Evolutionary conservation across 2,113 vertebrate species (phyloP).

Genomic region (Cathartes aura): DNA sequence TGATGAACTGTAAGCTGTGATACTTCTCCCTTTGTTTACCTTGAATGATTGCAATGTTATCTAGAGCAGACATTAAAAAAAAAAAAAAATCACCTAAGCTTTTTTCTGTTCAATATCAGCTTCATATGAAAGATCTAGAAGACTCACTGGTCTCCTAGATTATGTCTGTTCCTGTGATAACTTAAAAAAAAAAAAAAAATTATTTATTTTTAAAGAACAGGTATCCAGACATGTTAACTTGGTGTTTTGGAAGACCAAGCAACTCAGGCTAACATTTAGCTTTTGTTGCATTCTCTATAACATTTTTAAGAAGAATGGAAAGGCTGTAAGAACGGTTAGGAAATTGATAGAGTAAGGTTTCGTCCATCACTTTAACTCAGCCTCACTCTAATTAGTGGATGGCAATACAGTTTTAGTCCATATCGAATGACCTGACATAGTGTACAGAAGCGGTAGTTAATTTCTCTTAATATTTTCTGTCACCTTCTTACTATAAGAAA

Average conservation of each 20-base stretch:
- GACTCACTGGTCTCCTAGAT: background rate
- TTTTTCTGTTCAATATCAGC: background rate
- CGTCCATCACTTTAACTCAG: background rate
- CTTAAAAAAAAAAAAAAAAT: background rate
- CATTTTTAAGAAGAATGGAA: background rate
- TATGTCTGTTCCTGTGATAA: background rate
- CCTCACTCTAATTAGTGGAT: background rate
- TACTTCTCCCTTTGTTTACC: background rate
- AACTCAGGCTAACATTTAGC: background rate
- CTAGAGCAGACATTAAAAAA: background rate
- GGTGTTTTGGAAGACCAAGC: background rate
- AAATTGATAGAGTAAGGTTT: background rate
- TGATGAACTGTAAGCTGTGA: background rate
- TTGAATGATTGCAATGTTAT: background rate
- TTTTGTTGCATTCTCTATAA: background rate
- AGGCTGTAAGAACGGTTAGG: background rate
- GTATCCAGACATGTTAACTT: background rate
- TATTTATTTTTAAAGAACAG: background rate
- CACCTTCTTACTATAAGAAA: background rate
- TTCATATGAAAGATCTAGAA: background rate
- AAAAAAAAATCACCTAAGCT: background rate
- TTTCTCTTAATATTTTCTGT: background rate
- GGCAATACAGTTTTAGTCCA: background rate
- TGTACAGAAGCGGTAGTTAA: background rate
- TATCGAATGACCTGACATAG: background rate